Base-by-base conservation (phyloP, 2,797 vertebrate genomes). In the Girardinus metallicus region DNA sequence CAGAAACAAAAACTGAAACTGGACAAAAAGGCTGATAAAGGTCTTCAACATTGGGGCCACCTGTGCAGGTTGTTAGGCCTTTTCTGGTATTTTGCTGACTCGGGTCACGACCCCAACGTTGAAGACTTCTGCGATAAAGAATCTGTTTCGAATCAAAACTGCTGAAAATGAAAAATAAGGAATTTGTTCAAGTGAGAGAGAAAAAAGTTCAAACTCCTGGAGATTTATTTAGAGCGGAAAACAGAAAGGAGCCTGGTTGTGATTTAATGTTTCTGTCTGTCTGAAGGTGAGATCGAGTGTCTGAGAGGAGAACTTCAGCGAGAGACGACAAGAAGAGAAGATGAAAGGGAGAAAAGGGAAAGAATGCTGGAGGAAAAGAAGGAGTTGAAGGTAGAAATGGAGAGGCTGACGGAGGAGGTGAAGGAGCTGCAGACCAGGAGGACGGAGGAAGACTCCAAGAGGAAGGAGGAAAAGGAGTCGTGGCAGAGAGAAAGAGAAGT, bases 271-370 rank as follows among this genome's bases (percentile, higher is more conserved):
- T 18, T 51, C 4, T 39, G 26, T 71, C 44, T 68, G 70, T 77
- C 83, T 86, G 76, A 74, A 98, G 97, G 96, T 51, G 96, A 97
- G 85, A 94, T 97, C 26, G 87, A 81, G 77, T 97, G 95, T 91
- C 94, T 98, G 79, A 95, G 89, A 31, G 78, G 74, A 73, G 96
- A 97, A 70, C 89, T 97, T 92, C 93, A 96, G 76, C 83, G 89
- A 57, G 94, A 92, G 73, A 91, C 85, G 13, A 73, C 73, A 2
- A 81, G 91, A 29, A 93, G 91, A 1, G 87, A 94, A 74, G 83
- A 86, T 1, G 94, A 97, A 26, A 89, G 15, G 73, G 87, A 94
- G 80, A 77, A 39, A 64, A 86, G 51, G 57, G 86, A 94, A 80
- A 80, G 53, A 74, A 85, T 46, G 1, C 44, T 80, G 60, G 80